These are phyloP conservation scores for Agrypnus murinus DNA, from an alignment of 2,888 invertebrate genomes.

Conservation along the genomic window DNA sequence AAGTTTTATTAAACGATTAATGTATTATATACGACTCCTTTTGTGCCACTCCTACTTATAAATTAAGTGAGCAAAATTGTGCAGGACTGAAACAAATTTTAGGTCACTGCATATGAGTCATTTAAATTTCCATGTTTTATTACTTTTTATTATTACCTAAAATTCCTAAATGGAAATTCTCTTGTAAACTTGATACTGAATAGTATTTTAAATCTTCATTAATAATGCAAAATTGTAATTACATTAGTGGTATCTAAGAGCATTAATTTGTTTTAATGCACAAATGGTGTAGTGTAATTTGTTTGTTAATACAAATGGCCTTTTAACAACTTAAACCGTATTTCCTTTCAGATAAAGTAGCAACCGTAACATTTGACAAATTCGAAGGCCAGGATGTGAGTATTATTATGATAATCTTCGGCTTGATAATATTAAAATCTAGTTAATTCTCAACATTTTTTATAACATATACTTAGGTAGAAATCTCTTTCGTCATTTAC, in stretches of 20 bases:
- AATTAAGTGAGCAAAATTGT: neutral
- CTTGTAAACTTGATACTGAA: no score
- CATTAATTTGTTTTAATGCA: conserved; percentile 10
- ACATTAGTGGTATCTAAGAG: neutral
- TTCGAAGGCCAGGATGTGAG: conserved; percentile 79
- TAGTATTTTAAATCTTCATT: neutral
- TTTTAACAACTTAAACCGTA: conserved; percentile 10
- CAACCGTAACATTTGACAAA: conserved; percentile 76
- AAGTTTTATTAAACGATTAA: conserved; percentile 25
- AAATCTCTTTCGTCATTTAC: no score
- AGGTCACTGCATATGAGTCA: conserved; percentile 36
- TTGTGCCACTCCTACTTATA: neutral
- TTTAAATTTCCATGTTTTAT: conserved; percentile 27
- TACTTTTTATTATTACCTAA: neutral
- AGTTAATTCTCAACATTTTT: neutral
- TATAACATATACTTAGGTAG: no score
- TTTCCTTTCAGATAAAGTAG: conserved; percentile 75
- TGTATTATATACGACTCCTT: no score
- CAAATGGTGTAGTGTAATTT: conserved; percentile 17
- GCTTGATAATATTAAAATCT: neutral
- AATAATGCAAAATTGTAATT: conserved; percentile 10
- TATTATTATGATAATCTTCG: conserved; percentile 60
- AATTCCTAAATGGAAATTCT: no score
- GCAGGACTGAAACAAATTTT: conserved; percentile 17
- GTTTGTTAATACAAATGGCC: conserved; percentile 11